Percentiles rank a stretch among this genome's conserved stretches.
phyloP scores from a whole-genome alignment of 2,797 vertebrate genomes.

The Hoplostethus atlanticus region DNA sequence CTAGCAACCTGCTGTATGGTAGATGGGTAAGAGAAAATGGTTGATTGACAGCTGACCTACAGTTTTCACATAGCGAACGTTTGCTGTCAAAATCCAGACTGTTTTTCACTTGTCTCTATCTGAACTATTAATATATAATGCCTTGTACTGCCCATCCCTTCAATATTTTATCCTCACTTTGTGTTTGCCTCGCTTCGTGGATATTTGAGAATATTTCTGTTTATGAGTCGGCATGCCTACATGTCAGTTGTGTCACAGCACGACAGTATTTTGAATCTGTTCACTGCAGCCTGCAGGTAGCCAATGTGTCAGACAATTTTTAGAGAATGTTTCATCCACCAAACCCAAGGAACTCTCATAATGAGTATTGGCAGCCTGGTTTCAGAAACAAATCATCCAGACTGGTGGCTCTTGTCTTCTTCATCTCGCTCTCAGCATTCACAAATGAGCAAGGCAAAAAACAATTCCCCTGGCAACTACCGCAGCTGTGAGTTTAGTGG shows the following conservation, averaged over 20 bases:
- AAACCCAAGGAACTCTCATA: background rate
- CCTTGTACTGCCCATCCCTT: background rate
- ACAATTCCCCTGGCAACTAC: conserved; percentile 27
- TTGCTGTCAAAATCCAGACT: background rate
- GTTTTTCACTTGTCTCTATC: background rate
- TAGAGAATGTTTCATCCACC: background rate
- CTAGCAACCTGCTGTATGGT: background rate
- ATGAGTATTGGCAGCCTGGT: conserved; percentile 6
- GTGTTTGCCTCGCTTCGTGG: background rate
- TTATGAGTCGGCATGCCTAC: background rate
- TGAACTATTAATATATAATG: background rate
- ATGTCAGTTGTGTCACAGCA: background rate
- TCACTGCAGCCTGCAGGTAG: conserved; percentile 5
- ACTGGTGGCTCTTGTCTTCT: conserved; percentile 11
- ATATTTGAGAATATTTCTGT: background rate
- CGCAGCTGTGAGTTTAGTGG: conserved; percentile 22
- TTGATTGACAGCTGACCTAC: background rate
- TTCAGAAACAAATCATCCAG: conserved; percentile 18
- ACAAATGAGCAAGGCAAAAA: conserved; percentile 36
- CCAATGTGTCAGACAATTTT: background rate
- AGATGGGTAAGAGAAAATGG: background rate
- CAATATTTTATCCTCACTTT: background rate
- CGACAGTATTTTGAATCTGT: background rate
- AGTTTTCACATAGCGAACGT: background rate
- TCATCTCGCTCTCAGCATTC: conserved; percentile 20